Evolutionary conservation across 2,113 vertebrate genomes (phyloP).

Genomic region (Hassar affinis): DNA sequence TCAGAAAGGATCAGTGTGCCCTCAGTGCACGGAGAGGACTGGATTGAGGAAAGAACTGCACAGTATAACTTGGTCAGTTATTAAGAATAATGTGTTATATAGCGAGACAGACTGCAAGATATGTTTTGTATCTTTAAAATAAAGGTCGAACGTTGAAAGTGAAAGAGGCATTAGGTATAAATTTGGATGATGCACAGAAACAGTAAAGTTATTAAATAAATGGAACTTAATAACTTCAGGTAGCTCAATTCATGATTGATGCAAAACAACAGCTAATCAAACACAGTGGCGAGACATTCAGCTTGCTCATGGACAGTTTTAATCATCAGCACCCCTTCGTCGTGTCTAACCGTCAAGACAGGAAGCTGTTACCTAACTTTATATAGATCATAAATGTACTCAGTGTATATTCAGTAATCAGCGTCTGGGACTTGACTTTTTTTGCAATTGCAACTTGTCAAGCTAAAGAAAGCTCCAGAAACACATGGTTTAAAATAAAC

Average conservation of each 20-base stretch:
- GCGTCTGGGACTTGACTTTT: neutral
- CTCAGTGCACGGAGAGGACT: neutral
- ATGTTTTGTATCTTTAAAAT: neutral
- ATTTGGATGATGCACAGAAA: neutral
- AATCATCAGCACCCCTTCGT: neutral
- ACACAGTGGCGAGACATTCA: neutral
- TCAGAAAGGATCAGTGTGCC: slow-evolving; percentile 27
- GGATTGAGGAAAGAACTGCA: neutral
- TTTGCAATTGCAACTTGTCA: neutral
- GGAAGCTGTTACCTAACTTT: neutral
- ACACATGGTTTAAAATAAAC: neutral
- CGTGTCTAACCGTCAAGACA: neutral
- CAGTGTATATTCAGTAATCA: neutral
- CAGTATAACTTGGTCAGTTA: neutral
- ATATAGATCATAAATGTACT: neutral
- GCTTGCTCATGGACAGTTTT: neutral
- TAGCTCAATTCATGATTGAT: neutral
- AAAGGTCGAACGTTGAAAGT: neutral
- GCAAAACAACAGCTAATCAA: neutral
- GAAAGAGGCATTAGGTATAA: neutral
- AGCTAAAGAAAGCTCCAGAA: neutral
- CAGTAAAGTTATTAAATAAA: neutral
- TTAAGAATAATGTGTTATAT: neutral
- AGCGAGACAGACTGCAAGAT: neutral
- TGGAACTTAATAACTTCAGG: neutral